Conservation (phyloP, 2,113 vertebrate genomes). For the Vidua macroura region DNA sequence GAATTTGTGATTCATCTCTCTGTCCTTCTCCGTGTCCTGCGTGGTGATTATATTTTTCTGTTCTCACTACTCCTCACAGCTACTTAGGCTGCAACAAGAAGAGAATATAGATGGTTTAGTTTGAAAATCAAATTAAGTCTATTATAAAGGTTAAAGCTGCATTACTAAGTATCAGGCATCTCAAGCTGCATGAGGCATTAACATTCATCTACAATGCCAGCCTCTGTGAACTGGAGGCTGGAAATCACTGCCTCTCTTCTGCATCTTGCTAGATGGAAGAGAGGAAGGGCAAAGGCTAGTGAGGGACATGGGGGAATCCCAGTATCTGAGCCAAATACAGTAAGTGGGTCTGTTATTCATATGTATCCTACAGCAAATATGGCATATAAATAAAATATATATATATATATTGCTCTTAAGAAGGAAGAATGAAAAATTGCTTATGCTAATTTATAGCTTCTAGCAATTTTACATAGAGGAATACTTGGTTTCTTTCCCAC, state of each 20-base stretch:
- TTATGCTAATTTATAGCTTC: background rate
- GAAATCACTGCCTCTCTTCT: background rate
- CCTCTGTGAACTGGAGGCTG: background rate
- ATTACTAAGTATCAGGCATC: conserved; percentile 8
- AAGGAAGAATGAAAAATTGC: background rate
- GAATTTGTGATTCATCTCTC: conserved; percentile 23
- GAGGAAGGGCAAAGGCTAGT: background rate
- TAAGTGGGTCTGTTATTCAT: background rate
- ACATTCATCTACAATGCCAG: background rate
- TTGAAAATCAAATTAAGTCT: background rate
- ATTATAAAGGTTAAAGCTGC: conserved; percentile 54
- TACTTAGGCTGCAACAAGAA: conserved; percentile 22
- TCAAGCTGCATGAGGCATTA: background rate
- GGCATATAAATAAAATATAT: background rate
- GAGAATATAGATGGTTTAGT: background rate
- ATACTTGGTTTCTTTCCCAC: background rate
- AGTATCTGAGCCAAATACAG: background rate
- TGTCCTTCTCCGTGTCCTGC: background rate
- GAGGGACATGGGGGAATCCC: background rate
- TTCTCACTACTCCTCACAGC: background rate
- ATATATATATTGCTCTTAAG: background rate
- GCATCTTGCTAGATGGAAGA: background rate
- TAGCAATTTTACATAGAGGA: background rate
- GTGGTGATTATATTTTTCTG: background rate
- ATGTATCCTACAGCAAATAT: background rate